Percentiles rank a stretch among this genome's conserved stretches.
These are phyloP conservation scores for Globodera ellingtonae DNA, from an alignment of 1,140 invertebrate species.

Conservation along the genomic window DNA sequence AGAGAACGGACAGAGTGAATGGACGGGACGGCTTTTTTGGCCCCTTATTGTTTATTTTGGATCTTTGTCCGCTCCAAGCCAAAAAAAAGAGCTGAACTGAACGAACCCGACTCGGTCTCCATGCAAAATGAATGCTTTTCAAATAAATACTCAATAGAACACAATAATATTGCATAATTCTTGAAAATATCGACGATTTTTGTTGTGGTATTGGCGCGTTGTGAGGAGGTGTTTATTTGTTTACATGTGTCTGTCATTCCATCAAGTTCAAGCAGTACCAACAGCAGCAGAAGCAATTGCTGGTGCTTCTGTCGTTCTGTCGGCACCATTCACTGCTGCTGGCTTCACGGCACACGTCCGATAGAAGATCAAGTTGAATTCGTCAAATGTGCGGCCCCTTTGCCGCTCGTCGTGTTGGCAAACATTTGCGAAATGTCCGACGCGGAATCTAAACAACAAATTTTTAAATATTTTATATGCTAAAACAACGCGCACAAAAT, in stretches of 20 bases:
- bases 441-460: conserved; percentile 47
- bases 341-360: conserved; percentile 43
- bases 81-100: too few relatives aligned
- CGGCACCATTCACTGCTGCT: not conserved
- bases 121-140: too few relatives aligned
- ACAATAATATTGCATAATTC: too few relatives aligned
- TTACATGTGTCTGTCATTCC: not conserved
- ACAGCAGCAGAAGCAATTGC: not conserved
- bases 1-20: too few relatives aligned
- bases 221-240: not conserved
- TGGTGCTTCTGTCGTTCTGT: not conserved
- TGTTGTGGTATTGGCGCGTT: not conserved
- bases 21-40: too few relatives aligned
- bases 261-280: not conserved
- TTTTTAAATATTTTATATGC: not conserved
- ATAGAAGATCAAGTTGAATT: conserved; percentile 64
- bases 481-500: not conserved
- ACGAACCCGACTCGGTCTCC: too few relatives aligned
- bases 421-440: conserved; percentile 54
- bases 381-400: conserved; percentile 52
- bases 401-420: conserved; percentile 49
- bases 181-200: too few relatives aligned
- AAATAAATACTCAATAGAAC: too few relatives aligned
- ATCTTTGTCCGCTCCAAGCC: too few relatives aligned
- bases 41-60: too few relatives aligned